Conservation (phyloP, 2,888 invertebrate species). For the Polymixis flavicincta region DNA sequence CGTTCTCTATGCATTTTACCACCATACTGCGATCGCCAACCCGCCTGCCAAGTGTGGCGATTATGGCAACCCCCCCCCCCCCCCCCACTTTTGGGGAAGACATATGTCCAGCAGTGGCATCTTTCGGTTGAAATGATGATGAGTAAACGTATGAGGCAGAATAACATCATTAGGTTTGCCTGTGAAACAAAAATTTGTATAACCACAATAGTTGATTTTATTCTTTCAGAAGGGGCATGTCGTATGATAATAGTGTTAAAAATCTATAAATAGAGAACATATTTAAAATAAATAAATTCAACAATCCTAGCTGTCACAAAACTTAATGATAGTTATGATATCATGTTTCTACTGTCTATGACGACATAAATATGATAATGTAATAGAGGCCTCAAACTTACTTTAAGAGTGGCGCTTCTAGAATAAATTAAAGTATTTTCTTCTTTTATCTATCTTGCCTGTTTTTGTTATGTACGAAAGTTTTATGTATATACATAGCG, state of each 20-base stretch:
- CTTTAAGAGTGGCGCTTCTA: conserved; percentile 32
- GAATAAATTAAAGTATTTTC: conserved; percentile 10
- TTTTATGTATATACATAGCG: conserved; percentile 57
- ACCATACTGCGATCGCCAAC: too few species aligned
- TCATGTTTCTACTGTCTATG: not conserved
- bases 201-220: not conserved
- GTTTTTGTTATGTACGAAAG: conserved; percentile 49
- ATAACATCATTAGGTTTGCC: not conserved
- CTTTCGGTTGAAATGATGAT: too few species aligned
- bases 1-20: too few species aligned
- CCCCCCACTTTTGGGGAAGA: too few species aligned
- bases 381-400: not conserved
- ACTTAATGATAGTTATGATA: not conserved
- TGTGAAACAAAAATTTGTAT: not conserved
- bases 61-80: too few species aligned
- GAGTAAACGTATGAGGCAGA: not conserved
- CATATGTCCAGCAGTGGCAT: too few species aligned
- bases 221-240: not conserved
- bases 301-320: not conserved
- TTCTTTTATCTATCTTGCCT: conserved; percentile 43
- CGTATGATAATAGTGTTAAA: too few species aligned
- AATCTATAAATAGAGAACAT: too few species aligned
- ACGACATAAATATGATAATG: not conserved
- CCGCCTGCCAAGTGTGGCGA: too few species aligned
- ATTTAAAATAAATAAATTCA: not conserved